Conservation (phyloP, 2,113 vertebrate genomes). For the Hydrochoerus hydrochaeris region DNA sequence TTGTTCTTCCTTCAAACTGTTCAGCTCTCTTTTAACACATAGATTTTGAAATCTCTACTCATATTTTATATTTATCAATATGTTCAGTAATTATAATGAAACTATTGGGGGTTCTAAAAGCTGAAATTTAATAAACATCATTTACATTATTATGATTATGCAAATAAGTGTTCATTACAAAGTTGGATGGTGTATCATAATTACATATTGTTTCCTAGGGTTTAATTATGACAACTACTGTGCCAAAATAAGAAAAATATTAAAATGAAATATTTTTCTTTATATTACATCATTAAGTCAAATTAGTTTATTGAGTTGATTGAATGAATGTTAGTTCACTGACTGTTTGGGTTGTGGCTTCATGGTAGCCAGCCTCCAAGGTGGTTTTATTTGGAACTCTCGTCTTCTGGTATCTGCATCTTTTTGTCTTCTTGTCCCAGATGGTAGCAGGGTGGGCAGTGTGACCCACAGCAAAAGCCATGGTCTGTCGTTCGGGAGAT, state of each 20-base stretch:
- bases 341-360: not conserved
- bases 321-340: not conserved
- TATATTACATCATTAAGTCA: not conserved
- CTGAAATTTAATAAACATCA: not conserved
- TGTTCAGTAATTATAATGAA: conserved; percentile 25
- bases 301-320: not conserved
- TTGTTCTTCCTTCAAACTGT: not conserved
- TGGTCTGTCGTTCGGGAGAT: not conserved
- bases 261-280: not conserved
- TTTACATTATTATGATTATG: not conserved
- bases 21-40: not conserved
- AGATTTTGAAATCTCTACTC: conserved; percentile 9
- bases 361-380: not conserved
- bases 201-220: not conserved
- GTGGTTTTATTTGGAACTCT: not conserved
- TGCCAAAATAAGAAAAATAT: not conserved
- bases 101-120: not conserved
- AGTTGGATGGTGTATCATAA: not conserved
- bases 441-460: not conserved
- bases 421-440: not conserved
- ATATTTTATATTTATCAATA: not conserved
- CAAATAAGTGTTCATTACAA: not conserved
- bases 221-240: not conserved
- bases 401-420: not conserved
- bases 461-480: not conserved